A percentile compares a stretch with the other conserved stretches of the same genome.
Conservation (phyloP, 2,113 vertebrate species). For the Laterallus jamaicensis region DNA sequence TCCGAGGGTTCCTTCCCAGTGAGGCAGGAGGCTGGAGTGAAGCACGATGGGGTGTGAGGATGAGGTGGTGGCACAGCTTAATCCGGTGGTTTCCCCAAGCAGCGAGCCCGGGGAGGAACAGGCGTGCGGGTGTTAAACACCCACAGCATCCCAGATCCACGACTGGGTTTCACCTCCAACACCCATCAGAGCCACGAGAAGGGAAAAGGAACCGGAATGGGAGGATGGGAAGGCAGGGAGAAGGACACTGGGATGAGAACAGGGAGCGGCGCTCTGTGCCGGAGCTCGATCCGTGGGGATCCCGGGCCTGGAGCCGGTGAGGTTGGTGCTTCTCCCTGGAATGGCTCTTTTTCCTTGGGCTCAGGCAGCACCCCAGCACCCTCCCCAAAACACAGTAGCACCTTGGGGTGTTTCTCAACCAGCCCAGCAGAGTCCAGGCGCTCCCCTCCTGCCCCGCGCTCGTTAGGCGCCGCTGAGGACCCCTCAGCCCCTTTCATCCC, state of each 20-base stretch:
- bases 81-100: not conserved
- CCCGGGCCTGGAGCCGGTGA: not conserved
- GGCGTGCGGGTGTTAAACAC: not conserved
- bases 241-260: not conserved
- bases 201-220: not conserved
- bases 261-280: not conserved
- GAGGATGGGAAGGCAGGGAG: not conserved
- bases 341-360: too few species aligned
- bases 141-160: not conserved
- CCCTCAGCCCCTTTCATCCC: not conserved
- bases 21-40: not conserved
- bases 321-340: not conserved
- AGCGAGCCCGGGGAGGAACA: not conserved
- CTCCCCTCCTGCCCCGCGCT: too few species aligned
- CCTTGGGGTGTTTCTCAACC: not conserved
- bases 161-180: not conserved
- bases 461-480: too few species aligned
- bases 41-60: not conserved
- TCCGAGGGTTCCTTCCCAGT: not conserved
- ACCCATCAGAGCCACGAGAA: not conserved
- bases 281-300: not conserved
- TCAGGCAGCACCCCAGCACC: not conserved
- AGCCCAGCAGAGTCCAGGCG: too few species aligned
- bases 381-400: not conserved
- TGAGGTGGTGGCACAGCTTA: fast-evolving